These are phyloP conservation scores for Prochilodus magdalenae DNA, from an alignment of 2,113 vertebrate genomes.

Conservation along the genomic window DNA sequence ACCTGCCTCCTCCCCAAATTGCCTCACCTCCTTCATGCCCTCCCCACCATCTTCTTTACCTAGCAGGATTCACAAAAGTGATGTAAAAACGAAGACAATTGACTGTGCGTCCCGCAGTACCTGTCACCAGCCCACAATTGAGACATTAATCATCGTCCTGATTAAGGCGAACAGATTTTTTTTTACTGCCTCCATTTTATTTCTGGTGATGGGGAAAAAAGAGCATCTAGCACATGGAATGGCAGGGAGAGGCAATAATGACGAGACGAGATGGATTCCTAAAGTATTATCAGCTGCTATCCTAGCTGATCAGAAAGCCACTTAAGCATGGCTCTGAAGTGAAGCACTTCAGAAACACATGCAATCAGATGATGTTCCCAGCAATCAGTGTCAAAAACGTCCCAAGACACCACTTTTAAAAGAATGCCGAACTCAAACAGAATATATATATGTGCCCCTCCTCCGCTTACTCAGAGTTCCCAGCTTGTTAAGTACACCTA, in stretches of 20 bases:
- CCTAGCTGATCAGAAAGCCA: slow-evolving; percentile 58
- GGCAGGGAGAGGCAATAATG: slow-evolving; percentile 35
- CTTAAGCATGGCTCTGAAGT: slow-evolving; percentile 47
- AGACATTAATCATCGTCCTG: slow-evolving; percentile 74
- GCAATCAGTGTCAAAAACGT: slow-evolving; percentile 38
- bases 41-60: slow-evolving; percentile 61
- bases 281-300: slow-evolving; percentile 42
- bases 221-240: slow-evolving; percentile 14
- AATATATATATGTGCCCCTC: slow-evolving; percentile 15
- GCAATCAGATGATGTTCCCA: slow-evolving; percentile 61
- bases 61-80: slow-evolving; percentile 64
- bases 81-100: slow-evolving; percentile 64
- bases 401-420: slow-evolving; percentile 1
- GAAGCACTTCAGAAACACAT: slow-evolving; percentile 33
- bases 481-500: background rate
- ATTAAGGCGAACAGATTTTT: slow-evolving; percentile 64
- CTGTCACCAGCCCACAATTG: slow-evolving; percentile 71
- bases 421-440: slow-evolving; percentile 22
- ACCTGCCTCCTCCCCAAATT: slow-evolving; percentile 71
- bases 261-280: slow-evolving; percentile 35
- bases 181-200: slow-evolving; percentile 32
- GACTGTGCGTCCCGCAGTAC: slow-evolving; percentile 73
- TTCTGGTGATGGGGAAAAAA: background rate
- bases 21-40: slow-evolving; percentile 61
- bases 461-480: slow-evolving; percentile 3